phyloP scores from a whole-genome alignment of 30 jellyfish, hydroid and myxozoan species.

The Aurelia aurita complex sp. Pacific region DNA sequence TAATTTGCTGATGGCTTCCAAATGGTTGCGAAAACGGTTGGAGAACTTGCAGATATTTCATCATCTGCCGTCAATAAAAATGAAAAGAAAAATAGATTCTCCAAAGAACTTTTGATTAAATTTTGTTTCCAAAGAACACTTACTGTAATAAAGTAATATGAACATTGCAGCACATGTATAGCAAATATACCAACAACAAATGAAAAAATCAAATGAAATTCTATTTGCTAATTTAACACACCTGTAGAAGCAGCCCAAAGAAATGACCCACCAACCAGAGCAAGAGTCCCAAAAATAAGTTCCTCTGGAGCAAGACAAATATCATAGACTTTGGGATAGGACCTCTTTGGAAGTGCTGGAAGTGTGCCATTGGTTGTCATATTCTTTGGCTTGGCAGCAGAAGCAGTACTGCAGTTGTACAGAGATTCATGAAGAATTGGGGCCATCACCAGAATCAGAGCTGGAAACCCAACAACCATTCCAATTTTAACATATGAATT shows the following conservation, averaged over 20 bases:
- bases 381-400: background rate
- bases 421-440: conserved; percentile 66
- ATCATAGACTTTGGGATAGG: conserved; percentile 38
- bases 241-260: conserved; percentile 84
- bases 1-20: too few species aligned
- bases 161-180: too few species aligned
- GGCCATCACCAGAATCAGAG: conserved; percentile 38
- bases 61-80: too few species aligned
- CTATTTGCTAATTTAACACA: background rate
- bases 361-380: conserved; percentile 17
- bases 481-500: conserved; percentile 62
- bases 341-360: conserved; percentile 8
- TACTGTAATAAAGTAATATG: too few species aligned
- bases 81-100: too few species aligned
- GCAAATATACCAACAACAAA: too few species aligned
- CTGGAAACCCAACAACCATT: conserved; percentile 62
- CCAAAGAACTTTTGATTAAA: too few species aligned
- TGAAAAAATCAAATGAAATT: background rate
- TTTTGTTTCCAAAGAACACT: too few species aligned
- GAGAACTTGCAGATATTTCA: too few species aligned
- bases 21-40: too few species aligned
- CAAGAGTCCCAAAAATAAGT: conserved; percentile 37
- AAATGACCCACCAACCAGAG: conserved; percentile 46
- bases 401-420: conserved; percentile 15
- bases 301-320: conserved; percentile 46